These are phyloP conservation scores for Eulacestoma nigropectus DNA, from an alignment of 2,113 vertebrate species.

Conservation along the genomic window DNA sequence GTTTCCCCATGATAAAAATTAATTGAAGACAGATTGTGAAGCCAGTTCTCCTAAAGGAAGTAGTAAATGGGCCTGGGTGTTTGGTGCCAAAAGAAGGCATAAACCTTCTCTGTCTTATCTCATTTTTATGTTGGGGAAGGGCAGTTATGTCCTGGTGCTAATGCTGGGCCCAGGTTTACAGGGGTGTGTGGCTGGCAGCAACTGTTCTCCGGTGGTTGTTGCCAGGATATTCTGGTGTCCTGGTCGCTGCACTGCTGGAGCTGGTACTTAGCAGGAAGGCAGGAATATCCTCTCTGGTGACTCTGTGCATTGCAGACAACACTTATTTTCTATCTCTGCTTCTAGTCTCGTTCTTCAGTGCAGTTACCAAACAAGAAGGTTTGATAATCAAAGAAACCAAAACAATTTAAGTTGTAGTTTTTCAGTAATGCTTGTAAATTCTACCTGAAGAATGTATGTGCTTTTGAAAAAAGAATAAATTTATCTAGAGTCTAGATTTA, in stretches of 20 bases:
- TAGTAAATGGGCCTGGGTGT: neutral
- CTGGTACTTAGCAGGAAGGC: neutral
- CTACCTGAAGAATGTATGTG: neutral
- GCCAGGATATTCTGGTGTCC: conserved; percentile 4
- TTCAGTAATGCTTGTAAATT: neutral
- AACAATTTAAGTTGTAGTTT: neutral
- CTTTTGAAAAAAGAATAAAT: neutral
- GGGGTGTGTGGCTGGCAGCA: neutral
- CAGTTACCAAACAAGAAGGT: neutral
- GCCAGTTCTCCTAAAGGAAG: neutral
- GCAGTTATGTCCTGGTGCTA: neutral
- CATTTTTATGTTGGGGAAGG: neutral
- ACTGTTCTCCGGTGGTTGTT: neutral
- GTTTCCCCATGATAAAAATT: neutral
- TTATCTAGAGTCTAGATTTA: conserved; percentile 26
- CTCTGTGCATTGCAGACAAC: neutral
- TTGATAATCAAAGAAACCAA: neutral
- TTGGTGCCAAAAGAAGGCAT: neutral
- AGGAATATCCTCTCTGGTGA: neutral
- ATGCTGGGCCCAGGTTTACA: neutral
- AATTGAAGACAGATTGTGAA: neutral
- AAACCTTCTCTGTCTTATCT: neutral
- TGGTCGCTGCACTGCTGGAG: neutral
- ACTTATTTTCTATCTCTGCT: neutral
- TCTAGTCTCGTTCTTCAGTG: neutral